Percentiles rank a stretch among this genome's conserved stretches.
These are phyloP conservation scores for Stichopus chloronotus DNA, from an alignment of 35 echinoderm and acorn worm species.

Conservation along the genomic window DNA sequence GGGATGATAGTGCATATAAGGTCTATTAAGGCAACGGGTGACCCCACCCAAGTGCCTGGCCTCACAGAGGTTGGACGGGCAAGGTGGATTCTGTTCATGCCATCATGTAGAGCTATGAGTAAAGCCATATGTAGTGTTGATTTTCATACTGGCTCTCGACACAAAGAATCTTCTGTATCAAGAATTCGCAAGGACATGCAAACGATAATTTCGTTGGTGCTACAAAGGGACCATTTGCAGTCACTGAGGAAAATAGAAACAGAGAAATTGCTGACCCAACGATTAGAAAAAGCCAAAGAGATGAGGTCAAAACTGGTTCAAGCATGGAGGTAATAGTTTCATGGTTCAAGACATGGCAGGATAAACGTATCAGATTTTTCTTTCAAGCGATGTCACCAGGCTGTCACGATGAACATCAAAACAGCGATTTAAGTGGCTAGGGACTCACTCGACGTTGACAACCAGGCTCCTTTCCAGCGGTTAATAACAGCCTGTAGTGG, in stretches of 20 bases:
- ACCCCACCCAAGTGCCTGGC: conserved; percentile 64
- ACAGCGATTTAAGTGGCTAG: conserved; percentile 32
- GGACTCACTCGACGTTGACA: conserved; percentile 23
- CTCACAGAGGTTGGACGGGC: conserved; percentile 50
- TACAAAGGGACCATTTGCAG: conserved; percentile 61
- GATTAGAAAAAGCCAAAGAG: conserved; percentile 64
- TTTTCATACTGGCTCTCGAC: conserved; percentile 62
- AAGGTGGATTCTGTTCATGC: conserved; percentile 39
- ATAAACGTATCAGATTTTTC: conserved; percentile 30
- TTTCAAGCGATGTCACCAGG: conserved; percentile 67
- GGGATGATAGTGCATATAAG: conserved; percentile 56
- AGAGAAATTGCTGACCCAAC: conserved; percentile 41
- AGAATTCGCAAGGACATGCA: conserved; percentile 10
- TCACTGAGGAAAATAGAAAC: conserved; percentile 64
- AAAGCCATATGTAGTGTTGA: conserved; percentile 60
- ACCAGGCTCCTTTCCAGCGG: conserved; percentile 10
- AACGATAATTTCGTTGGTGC: conserved; percentile 27
- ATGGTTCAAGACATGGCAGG: conserved; percentile 65
- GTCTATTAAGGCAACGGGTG: conserved; percentile 70
- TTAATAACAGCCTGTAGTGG: neutral
- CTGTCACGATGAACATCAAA: conserved; percentile 57
- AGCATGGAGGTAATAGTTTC: too few species aligned
- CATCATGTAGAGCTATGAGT: conserved; percentile 63
- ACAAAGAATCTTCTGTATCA: conserved; percentile 39
- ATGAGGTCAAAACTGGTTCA: conserved; percentile 41